Percentiles rank a stretch among this genome's conserved stretches.
These are phyloP conservation scores for Perodicticus potto DNA, from an alignment of 2,797 vertebrate genomes.

Conservation along the genomic window DNA sequence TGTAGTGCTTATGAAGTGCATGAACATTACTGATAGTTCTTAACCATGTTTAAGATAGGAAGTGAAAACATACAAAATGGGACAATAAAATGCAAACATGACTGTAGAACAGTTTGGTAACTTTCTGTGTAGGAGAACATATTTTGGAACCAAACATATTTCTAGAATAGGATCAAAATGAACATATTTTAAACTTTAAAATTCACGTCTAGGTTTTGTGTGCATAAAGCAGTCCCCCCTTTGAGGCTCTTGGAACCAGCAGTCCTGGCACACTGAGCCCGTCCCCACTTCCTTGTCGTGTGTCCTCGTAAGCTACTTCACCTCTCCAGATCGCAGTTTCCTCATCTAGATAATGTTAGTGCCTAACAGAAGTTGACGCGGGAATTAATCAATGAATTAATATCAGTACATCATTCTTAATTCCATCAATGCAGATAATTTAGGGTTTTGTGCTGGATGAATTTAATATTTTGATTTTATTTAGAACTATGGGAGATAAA, in stretches of 20 bases:
- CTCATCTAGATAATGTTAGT: not conserved
- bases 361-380: not conserved
- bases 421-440: not conserved
- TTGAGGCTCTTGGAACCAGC: not conserved
- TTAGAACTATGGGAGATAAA: not conserved
- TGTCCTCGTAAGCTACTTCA: not conserved
- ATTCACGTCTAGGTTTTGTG: not conserved
- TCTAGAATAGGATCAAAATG: slow-evolving; percentile 19
- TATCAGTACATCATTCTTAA: not conserved
- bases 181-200: not conserved
- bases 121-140: slow-evolving; percentile 23
- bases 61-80: not conserved
- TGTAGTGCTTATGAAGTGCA: not conserved
- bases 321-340: not conserved
- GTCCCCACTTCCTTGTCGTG: not conserved
- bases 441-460: not conserved
- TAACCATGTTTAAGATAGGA: not conserved
- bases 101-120: not conserved
- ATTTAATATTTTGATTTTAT: slow-evolving; percentile 31
- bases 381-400: slow-evolving; percentile 19
- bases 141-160: not conserved
- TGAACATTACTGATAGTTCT: not conserved
- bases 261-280: not conserved
- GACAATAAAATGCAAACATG: not conserved
- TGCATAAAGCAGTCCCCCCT: not conserved